Conservation (phyloP, 1,140 invertebrate species). For the Parasteatoda tepidariorum region DNA sequence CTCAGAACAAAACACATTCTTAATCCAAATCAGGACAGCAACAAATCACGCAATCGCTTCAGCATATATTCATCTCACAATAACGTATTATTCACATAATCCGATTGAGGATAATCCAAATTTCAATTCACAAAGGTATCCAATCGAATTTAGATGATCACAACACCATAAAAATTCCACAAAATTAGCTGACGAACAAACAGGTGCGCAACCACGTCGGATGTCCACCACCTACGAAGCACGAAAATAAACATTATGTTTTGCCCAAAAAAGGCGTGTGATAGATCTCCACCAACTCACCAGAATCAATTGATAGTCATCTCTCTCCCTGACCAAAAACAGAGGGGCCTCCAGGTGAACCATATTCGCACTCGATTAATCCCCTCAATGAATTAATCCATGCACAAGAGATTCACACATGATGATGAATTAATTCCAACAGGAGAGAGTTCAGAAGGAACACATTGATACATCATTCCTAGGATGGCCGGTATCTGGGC, state of each 20-base stretch:
- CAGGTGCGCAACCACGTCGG: slow-evolving; percentile 10
- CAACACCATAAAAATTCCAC: neutral
- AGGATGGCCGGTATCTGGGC: slow-evolving; percentile 40
- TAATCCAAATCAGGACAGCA: too few species aligned
- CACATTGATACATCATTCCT: neutral
- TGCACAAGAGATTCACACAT: neutral
- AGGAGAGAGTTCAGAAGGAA: neutral
- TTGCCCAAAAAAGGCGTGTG: slow-evolving; percentile 42
- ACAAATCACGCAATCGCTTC: too few species aligned
- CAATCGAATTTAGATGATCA: neutral
- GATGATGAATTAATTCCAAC: neutral
- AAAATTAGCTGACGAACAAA: neutral
- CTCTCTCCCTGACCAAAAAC: slow-evolving; percentile 49
- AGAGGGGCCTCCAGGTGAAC: slow-evolving; percentile 48
- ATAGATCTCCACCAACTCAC: slow-evolving; percentile 30
- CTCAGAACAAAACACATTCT: too few species aligned
- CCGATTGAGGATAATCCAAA: neutral
- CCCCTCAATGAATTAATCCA: slow-evolving; percentile 31
- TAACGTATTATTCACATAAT: too few species aligned
- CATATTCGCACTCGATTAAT: neutral
- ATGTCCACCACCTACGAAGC: slow-evolving; percentile 45
- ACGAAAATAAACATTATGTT: neutral
- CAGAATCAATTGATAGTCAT: slow-evolving; percentile 53
- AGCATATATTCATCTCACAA: too few species aligned
- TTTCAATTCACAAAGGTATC: neutral